Conservation (phyloP, 2,888 invertebrate species). For the Glaucopsyche alexis region DNA sequence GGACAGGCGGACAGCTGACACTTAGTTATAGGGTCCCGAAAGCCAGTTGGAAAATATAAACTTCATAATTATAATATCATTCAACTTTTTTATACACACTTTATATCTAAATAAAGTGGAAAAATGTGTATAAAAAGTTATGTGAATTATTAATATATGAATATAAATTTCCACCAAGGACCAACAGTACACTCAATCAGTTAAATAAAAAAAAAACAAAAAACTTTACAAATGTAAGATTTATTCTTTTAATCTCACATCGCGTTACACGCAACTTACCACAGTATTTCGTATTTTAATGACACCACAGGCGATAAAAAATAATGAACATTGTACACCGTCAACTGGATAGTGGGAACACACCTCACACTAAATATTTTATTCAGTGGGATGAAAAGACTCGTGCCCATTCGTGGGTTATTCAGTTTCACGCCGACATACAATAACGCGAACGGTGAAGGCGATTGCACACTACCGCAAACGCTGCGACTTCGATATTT, state of each 20-base stretch:
- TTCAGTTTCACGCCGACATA: slow-evolving; percentile 49
- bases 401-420: slow-evolving; percentile 42
- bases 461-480: slow-evolving; percentile 34
- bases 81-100: too few relatives aligned
- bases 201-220: too few relatives aligned
- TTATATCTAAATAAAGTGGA: too few relatives aligned
- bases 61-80: too few relatives aligned
- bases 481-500: not conserved
- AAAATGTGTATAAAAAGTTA: too few relatives aligned
- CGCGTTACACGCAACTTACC: not conserved
- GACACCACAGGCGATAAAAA: not conserved
- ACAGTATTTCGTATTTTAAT: slow-evolving; percentile 2
- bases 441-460: slow-evolving; percentile 41
- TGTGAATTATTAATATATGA: too few relatives aligned
- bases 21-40: too few relatives aligned
- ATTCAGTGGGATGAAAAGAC: slow-evolving; percentile 38
- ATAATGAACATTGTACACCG: slow-evolving; percentile 24
- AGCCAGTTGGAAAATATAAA: too few relatives aligned
- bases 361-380: slow-evolving; percentile 45
- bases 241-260: not conserved
- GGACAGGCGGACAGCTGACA: too few relatives aligned
- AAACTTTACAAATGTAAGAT: too few relatives aligned
- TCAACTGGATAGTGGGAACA: slow-evolving; percentile 43
- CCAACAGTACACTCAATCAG: too few relatives aligned
- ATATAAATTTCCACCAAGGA: too few relatives aligned